Conservation (phyloP, 2,888 invertebrate species). For the Aleiodes leptofemur region DNA sequence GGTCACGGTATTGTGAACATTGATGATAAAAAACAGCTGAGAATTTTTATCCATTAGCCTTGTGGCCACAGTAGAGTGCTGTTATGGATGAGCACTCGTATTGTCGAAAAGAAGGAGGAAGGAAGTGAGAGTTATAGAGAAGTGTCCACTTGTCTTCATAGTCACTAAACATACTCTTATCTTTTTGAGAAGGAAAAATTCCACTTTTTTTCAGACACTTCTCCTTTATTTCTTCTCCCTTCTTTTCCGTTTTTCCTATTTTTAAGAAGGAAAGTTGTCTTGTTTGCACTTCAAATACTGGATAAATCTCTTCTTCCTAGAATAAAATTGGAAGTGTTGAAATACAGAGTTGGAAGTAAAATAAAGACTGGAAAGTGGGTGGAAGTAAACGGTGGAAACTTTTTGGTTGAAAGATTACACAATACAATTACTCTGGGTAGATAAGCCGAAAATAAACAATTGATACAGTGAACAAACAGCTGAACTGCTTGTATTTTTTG, state of each 20-base stretch:
- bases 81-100: conserved; percentile 23
- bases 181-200: neutral
- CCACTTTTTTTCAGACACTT: neutral
- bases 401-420: conserved; percentile 6
- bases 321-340: conserved; percentile 16
- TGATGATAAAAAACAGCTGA: conserved; percentile 9
- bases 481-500: too few relatives aligned
- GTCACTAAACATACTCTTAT: conserved; percentile 4
- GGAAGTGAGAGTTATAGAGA: conserved; percentile 36
- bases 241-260: neutral
- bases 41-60: conserved; percentile 45
- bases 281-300: conserved; percentile 11
- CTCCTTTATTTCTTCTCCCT: neutral
- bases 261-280: neutral
- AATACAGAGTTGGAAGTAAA: neutral
- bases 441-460: neutral
- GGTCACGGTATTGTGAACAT: conserved; percentile 15
- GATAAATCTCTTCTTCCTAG: neutral
- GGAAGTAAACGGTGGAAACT: conserved; percentile 13
- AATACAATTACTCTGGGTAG: neutral
- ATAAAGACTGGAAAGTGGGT: neutral
- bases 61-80: conserved; percentile 6
- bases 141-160: conserved; percentile 24
- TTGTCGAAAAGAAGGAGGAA: neutral
- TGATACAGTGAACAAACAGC: too few relatives aligned